Conservation (phyloP, 1,140 invertebrate species). For the Drosophila ercepeae region DNA sequence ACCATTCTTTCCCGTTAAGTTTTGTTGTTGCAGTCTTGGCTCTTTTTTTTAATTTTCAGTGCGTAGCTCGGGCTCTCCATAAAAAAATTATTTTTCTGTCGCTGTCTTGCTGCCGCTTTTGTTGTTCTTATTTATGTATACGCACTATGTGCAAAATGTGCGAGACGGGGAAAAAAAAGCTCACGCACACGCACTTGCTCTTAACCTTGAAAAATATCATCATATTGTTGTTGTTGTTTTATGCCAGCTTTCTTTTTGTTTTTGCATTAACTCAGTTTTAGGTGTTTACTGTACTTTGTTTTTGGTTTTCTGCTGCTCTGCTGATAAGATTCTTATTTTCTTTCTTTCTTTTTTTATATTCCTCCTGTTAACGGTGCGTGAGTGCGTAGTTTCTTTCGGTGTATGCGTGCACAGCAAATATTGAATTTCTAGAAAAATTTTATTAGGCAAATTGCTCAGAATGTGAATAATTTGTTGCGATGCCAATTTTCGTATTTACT, state of each 20-base stretch:
- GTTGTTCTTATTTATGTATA: conserved; percentile 51
- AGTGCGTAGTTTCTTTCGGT: conserved; percentile 33
- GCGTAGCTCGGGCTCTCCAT: conserved; percentile 45
- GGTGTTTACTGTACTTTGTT: conserved; percentile 51
- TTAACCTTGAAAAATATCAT: conserved; percentile 74
- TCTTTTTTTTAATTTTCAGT: conserved; percentile 32
- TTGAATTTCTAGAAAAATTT: conserved; percentile 44
- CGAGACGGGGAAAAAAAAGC: conserved; percentile 18
- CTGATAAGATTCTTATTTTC: conserved; percentile 69
- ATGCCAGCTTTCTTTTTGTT: conserved; percentile 42
- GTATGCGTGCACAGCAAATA: conserved; percentile 27
- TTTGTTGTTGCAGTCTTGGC: conserved; percentile 37
- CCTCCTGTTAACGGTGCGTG: conserved; percentile 15
- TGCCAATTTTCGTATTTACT: neutral
- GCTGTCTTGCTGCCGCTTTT: conserved; percentile 32
- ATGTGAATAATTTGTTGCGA: conserved; percentile 26
- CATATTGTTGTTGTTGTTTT: conserved; percentile 32
- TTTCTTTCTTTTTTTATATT: conserved; percentile 47
- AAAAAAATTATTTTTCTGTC: conserved; percentile 41
- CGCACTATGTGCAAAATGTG: conserved; percentile 65
- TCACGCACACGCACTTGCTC: conserved; percentile 71
- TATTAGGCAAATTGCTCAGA: conserved; percentile 36
- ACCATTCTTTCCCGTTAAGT: conserved; percentile 3
- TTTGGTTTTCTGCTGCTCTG: conserved; percentile 38
- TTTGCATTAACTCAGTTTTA: conserved; percentile 26